Conservation (phyloP, 2,888 invertebrate species). For the Drosophila subsilvestris region DNA sequence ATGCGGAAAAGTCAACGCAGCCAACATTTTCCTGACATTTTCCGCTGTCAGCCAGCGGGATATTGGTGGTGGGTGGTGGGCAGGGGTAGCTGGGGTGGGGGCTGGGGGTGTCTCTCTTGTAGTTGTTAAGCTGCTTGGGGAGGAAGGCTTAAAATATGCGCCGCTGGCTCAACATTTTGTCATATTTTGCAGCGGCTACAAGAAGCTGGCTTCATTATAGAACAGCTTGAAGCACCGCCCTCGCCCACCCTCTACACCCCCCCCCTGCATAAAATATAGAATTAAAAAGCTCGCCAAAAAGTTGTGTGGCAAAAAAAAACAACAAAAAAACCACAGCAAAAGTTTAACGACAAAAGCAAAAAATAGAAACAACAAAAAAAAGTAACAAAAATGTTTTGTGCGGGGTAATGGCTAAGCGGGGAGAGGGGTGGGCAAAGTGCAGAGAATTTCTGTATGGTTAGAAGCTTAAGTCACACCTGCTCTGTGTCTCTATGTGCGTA, state of each 20-base stretch:
- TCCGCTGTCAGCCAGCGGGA: conserved; percentile 46
- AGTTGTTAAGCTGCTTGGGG: conserved; percentile 26
- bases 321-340: conserved; percentile 35
- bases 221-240: conserved; percentile 38
- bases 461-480: conserved; percentile 48
- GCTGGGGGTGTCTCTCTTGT: not conserved
- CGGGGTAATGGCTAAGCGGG: conserved; percentile 1
- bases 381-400: conserved; percentile 19
- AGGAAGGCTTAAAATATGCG: conserved; percentile 46
- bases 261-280: conserved; percentile 55
- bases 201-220: conserved; percentile 57
- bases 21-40: conserved; percentile 56
- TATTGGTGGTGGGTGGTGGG: not conserved
- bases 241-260: not conserved
- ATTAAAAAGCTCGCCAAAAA: conserved; percentile 51
- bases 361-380: conserved; percentile 33
- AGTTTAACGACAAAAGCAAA: conserved; percentile 50
- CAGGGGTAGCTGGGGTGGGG: conserved; percentile 1
- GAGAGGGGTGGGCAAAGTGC: conserved; percentile 10
- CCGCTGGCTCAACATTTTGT: conserved; percentile 58
- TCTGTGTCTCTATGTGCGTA: not conserved
- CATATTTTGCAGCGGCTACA: conserved; percentile 58
- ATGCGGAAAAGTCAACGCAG: conserved; percentile 57
- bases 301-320: not conserved
- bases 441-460: not conserved